Percentiles rank a stretch among this genome's conserved stretches.
These are phyloP conservation scores for Syndactyla subalaris DNA, from an alignment of 2,797 vertebrate species.

Conservation along the genomic window DNA sequence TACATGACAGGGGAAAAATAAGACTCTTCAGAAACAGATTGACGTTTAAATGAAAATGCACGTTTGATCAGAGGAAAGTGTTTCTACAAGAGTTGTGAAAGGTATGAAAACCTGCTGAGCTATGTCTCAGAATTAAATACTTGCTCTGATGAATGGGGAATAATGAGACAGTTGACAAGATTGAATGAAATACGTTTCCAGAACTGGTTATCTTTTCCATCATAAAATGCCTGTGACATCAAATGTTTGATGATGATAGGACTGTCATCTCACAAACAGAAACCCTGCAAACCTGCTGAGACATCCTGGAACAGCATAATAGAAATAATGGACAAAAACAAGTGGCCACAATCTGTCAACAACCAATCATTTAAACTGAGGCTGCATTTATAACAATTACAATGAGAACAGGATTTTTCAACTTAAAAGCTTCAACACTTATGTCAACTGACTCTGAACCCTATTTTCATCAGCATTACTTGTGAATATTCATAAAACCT, in stretches of 20 bases:
- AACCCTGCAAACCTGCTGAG: background rate
- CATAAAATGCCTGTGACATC: background rate
- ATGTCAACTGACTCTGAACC: background rate
- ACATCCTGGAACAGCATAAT: background rate
- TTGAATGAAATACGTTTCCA: background rate
- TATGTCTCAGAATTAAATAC: constrained; percentile 46
- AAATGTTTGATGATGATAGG: constrained; percentile 2
- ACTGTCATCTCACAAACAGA: background rate
- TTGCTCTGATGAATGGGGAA: constrained; percentile 21
- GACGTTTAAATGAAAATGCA: background rate
- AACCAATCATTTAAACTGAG: background rate
- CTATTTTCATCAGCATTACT: background rate
- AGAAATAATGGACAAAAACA: background rate
- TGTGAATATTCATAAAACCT: background rate
- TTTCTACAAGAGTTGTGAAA: background rate
- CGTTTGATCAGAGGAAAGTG: background rate
- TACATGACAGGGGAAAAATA: background rate
- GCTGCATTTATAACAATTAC: background rate
- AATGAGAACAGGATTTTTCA: background rate
- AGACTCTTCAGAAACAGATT: background rate
- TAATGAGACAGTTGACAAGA: constrained; percentile 44
- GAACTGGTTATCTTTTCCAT: background rate
- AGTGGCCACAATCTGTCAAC: background rate
- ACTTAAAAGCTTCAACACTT: background rate
- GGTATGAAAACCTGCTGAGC: background rate